phyloP scores from a whole-genome alignment of 2,888 invertebrate species.

The Lycia hirtaria region DNA sequence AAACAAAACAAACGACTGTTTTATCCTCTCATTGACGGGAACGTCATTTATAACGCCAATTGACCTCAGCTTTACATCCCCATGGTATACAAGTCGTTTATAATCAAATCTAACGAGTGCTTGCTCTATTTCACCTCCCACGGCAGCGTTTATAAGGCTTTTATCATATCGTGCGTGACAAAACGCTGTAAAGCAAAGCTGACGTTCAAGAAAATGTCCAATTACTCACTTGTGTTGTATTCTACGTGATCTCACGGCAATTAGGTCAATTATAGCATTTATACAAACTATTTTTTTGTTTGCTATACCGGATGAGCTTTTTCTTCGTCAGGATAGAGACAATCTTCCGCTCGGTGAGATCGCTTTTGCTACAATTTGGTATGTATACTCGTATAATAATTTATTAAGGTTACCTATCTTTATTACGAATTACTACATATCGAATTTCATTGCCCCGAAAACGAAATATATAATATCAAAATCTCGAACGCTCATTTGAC shows the following conservation, averaged over 20 bases:
- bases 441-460: too few relatives aligned
- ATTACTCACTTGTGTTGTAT: constrained; percentile 48
- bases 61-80: constrained; percentile 12
- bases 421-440: too few relatives aligned
- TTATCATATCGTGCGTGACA: constrained; percentile 47
- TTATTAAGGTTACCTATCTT: too few relatives aligned
- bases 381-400: too few relatives aligned
- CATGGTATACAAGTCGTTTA: constrained; percentile 21
- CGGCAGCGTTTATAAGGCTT: constrained; percentile 39
- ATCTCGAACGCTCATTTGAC: too few relatives aligned
- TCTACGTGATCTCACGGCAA: constrained; percentile 44
- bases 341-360: constrained; percentile 3
- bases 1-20: constrained; percentile 40
- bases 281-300: constrained; percentile 19
- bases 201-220: constrained; percentile 48
- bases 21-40: constrained; percentile 26
- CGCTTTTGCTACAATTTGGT: too few relatives aligned
- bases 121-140: constrained; percentile 22
- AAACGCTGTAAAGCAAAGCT: constrained; percentile 48
- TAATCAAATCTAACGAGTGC: constrained; percentile 26
- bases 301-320: constrained; percentile 30
- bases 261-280: constrained; percentile 29
- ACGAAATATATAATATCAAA: too few relatives aligned
- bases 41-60: constrained; percentile 19
- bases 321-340: constrained; percentile 18